A percentile compares a stretch with the other conserved stretches of the same genome.
Conservation (phyloP, 1,140 invertebrate species). For the Tribolium madens region DNA sequence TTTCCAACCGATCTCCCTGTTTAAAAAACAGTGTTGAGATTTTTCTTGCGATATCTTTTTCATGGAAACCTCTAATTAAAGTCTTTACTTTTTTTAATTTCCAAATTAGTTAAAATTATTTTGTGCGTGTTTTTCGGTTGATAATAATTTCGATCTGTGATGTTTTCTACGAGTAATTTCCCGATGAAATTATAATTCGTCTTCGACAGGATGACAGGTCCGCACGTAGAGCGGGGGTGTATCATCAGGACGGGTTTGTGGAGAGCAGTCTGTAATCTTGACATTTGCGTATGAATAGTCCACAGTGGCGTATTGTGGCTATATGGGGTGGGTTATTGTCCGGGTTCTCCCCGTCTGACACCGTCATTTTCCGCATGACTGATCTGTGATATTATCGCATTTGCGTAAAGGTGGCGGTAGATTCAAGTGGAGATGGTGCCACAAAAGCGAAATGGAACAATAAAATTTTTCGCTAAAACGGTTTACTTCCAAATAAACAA, state of each 20-base stretch:
- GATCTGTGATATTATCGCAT: slow-evolving; percentile 64
- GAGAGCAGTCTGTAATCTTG: slow-evolving; percentile 53
- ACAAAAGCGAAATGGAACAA: background rate
- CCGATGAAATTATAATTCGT: slow-evolving; percentile 15
- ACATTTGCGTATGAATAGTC: slow-evolving; percentile 62
- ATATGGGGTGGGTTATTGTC: slow-evolving; percentile 58
- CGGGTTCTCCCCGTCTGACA: slow-evolving; percentile 62
- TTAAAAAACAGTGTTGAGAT: background rate
- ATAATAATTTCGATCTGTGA: background rate
- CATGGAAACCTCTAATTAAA: slow-evolving; percentile 7
- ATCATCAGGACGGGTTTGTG: slow-evolving; percentile 23
- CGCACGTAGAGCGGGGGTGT: slow-evolving; percentile 18
- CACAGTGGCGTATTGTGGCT: slow-evolving; percentile 52
- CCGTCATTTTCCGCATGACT: slow-evolving; percentile 65
- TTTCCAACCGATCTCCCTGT: background rate
- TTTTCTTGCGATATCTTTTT: background rate
- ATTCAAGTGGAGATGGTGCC: background rate
- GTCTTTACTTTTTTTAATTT: background rate
- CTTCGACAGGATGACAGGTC: slow-evolving; percentile 34
- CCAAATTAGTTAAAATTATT: slow-evolving; percentile 19
- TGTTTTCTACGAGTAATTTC: background rate
- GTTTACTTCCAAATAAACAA: background rate
- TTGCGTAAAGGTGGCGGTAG: slow-evolving; percentile 58
- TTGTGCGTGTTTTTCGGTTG: background rate
- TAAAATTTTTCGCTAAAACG: background rate